A percentile compares a stretch with the other conserved stretches of the same genome.
phyloP scores from a whole-genome alignment of 2,113 vertebrate species.

The Boleophthalmus pectinirostris region DNA sequence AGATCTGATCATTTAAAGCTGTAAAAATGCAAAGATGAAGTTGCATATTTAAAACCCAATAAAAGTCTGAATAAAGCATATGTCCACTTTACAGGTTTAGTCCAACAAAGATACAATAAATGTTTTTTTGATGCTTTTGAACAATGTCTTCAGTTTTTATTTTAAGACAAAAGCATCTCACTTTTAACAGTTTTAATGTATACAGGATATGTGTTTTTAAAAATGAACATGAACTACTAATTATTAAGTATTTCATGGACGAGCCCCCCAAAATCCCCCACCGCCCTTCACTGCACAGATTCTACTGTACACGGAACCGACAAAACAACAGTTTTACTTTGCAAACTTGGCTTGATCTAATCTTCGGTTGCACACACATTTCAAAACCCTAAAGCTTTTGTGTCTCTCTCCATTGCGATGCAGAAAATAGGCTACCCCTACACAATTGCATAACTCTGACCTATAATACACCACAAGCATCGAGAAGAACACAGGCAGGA shows the following conservation, averaged over 20 bases:
- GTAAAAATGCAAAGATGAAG: too few species aligned
- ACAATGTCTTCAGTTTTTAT: too few species aligned
- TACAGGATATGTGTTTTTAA: too few species aligned
- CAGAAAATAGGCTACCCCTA: slow-evolving; percentile 65
- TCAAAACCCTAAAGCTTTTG: neutral
- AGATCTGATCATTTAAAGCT: too few species aligned
- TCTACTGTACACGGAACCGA: neutral
- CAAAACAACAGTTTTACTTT: slow-evolving; percentile 15
- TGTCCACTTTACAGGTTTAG: too few species aligned
- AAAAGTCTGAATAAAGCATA: too few species aligned
- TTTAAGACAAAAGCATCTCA: too few species aligned
- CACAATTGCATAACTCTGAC: slow-evolving; percentile 71
- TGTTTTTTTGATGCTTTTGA: too few species aligned
- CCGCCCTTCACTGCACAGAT: neutral
- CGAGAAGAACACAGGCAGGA: slow-evolving; percentile 57
- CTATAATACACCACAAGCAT: slow-evolving; percentile 58
- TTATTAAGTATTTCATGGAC: neutral
- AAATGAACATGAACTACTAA: neutral
- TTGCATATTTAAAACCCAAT: too few species aligned
- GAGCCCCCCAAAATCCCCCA: neutral
- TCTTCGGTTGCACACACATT: neutral
- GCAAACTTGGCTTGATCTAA: neutral
- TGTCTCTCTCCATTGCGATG: slow-evolving; percentile 8
- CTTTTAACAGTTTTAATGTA: too few species aligned
- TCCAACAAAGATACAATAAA: too few species aligned